Evolutionary conservation across 2,797 vertebrate genomes (phyloP).

Genomic region (Anolis apletophallus): DNA sequence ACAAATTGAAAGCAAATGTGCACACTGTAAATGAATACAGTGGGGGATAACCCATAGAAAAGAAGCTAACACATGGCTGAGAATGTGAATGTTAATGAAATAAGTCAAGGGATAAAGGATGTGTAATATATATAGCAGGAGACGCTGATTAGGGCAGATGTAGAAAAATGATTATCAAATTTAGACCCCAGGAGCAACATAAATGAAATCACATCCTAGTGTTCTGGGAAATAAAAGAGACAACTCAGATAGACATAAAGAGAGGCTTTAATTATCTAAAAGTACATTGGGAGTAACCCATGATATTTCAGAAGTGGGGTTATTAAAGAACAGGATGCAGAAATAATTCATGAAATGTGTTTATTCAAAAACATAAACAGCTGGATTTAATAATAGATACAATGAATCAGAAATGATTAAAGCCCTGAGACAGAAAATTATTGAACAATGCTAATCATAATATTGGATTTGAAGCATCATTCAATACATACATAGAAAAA

Average conservation of each 20-base stretch:
- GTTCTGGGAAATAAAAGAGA: conserved; percentile 81
- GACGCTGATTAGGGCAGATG: conserved; percentile 76
- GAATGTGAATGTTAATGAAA: conserved; percentile 68
- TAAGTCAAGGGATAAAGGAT: conserved; percentile 57
- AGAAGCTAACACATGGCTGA: conserved; percentile 41
- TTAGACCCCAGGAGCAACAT: conserved; percentile 78
- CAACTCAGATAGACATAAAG: conserved; percentile 79
- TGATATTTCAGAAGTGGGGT: conserved; percentile 77
- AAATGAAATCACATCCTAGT: conserved; percentile 77
- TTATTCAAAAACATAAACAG: conserved; percentile 83
- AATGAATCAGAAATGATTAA: conserved; percentile 79
- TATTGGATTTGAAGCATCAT: conserved; percentile 73
- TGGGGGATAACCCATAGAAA: conserved; percentile 58
- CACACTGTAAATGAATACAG: conserved; percentile 58
- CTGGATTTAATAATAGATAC: conserved; percentile 80
- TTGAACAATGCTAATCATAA: conserved; percentile 76
- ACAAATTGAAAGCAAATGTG: conserved; percentile 57
- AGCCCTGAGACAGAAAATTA: conserved; percentile 76
- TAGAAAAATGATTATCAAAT: conserved; percentile 79
- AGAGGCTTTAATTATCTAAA: conserved; percentile 84
- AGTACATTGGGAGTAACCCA: conserved; percentile 81
- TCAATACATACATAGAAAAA: conserved; percentile 53
- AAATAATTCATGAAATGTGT: conserved; percentile 82
- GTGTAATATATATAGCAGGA: conserved; percentile 62
- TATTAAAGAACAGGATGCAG: conserved; percentile 79